Percentiles rank a stretch among this genome's conserved stretches.
Evolutionary conservation across 1,140 invertebrate species (phyloP).

Genomic region (Drosophila virilis): DNA sequence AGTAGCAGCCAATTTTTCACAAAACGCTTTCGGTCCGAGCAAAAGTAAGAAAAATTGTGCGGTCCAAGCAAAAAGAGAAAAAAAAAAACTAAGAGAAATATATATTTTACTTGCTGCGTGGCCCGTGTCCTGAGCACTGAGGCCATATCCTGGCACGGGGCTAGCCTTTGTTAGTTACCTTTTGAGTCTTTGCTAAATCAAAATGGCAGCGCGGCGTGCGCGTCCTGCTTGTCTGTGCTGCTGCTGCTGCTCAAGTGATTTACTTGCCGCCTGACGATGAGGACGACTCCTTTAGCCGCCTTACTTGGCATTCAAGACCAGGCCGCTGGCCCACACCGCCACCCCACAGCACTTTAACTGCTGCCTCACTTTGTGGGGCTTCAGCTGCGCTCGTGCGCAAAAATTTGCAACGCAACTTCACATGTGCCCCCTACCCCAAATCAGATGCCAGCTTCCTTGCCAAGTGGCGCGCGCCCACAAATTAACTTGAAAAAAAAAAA

Average conservation of each 20-base stretch:
- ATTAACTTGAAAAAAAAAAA: constrained; percentile 68
- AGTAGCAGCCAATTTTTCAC: constrained; percentile 76
- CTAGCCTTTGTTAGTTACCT: constrained; percentile 76
- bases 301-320: constrained; percentile 80
- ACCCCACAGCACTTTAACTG: constrained; percentile 15
- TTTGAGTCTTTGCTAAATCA: constrained; percentile 78
- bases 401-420: constrained; percentile 63
- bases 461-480: constrained; percentile 65
- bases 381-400: constrained; percentile 67
- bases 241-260: constrained; percentile 70
- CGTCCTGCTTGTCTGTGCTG: constrained; percentile 10
- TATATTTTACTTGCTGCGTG: constrained; percentile 36
- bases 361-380: constrained; percentile 27
- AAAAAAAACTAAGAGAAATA: too few relatives aligned
- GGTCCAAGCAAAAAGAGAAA: constrained; percentile 65
- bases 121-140: constrained; percentile 21
- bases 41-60: constrained; percentile 78
- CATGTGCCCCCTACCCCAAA: constrained; percentile 45
- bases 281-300: constrained; percentile 64
- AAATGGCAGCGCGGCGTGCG: constrained; percentile 69
- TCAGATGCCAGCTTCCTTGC: constrained; percentile 8
- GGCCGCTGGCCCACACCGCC: background rate
- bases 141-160: constrained; percentile 24
- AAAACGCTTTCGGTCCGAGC: constrained; percentile 43
- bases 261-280: constrained; percentile 53